Evolutionary conservation across 2,888 invertebrate genomes (phyloP), one percentile per base, ranked within the genome.

Genomic region (Drosophila limbata): DNA sequence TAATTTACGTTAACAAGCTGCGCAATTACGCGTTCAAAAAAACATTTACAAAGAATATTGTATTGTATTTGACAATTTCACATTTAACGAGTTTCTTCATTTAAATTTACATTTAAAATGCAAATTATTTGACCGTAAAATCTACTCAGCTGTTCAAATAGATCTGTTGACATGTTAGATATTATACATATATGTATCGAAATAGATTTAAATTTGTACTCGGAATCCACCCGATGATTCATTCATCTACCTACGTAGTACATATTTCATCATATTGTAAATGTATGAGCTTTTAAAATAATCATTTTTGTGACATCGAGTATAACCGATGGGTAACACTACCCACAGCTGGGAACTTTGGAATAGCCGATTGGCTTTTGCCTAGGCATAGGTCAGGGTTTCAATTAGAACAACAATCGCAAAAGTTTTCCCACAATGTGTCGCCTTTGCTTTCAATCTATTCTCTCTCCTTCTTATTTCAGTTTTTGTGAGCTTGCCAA

Each of bases 361-460:
- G n/a, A 51, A 48, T 15, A 19, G 13, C 45, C 62, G 50, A 15
- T 61, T 69, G 59, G 52, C 50, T 62, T 70, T 51, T 65, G 61
- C 25, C 68, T 85, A 85, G 86, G 33, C 82, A 69, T 84, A 87
- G 82, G 82, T 82, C 82, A 82, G 79, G 79, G 66, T 67, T 87
- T 84, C 88, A 75, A 84, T 87, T 82, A 81, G 84, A 68, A 60
- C 33, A 66, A 61, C 35, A 57, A 65, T 50, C 28, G 28, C 62
- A 72, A 59, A 50, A 47, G 35, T 57, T 77, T 77, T 70, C 61
- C 48, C 81, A 82, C 69, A 51, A 19, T 53, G 37, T 40, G 25
- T 33, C 44, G 21, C 35, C 31, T 31, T 48, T 13, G 25, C 53
- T 37, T 57, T 55, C 42, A 48, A 19, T 25, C 37, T 45, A 15